Conservation (phyloP, 2,888 invertebrate genomes). For the Philereme vetulata region DNA sequence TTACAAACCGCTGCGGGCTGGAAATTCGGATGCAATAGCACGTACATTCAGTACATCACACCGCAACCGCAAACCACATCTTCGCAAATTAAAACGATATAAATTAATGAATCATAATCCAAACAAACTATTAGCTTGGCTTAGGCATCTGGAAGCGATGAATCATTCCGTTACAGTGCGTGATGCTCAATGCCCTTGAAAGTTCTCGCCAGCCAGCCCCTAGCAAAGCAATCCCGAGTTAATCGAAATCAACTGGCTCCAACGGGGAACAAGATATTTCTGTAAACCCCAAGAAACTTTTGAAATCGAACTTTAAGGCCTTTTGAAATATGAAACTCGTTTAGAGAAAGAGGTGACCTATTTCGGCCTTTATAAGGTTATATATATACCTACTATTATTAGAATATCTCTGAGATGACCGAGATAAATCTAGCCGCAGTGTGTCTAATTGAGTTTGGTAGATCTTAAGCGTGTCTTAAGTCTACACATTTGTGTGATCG, state of each 20-base stretch:
- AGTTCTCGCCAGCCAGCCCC: conserved; percentile 36
- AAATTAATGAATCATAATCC: conserved; percentile 32
- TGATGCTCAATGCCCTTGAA: conserved; percentile 37
- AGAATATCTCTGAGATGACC: no score
- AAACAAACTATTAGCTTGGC: conserved; percentile 17
- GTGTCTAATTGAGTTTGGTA: no score
- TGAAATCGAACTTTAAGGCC: conserved; percentile 24
- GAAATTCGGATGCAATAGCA: conserved; percentile 13
- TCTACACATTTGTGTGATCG: no score
- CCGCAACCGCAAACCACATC: conserved; percentile 34
- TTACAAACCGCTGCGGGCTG: conserved; percentile 9
- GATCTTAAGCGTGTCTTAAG: no score
- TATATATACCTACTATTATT: no score
- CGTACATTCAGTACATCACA: conserved; percentile 17
- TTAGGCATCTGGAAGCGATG: conserved; percentile 27
- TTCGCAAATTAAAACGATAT: conserved; percentile 23
- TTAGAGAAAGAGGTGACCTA: conserved; percentile 25
- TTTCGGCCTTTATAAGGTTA: conserved; percentile 12
- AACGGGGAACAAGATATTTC: conserved; percentile 40
- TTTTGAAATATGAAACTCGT: conserved; percentile 23
- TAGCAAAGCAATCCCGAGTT: conserved; percentile 41
- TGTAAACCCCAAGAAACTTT: conserved; percentile 28
- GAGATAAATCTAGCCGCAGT: no score
- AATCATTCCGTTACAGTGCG: conserved; percentile 32
- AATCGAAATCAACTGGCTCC: conserved; percentile 53